Percentiles rank a stretch among this genome's conserved stretches.
Conservation (phyloP, 2,113 vertebrate genomes). For the Piaya cayana region DNA sequence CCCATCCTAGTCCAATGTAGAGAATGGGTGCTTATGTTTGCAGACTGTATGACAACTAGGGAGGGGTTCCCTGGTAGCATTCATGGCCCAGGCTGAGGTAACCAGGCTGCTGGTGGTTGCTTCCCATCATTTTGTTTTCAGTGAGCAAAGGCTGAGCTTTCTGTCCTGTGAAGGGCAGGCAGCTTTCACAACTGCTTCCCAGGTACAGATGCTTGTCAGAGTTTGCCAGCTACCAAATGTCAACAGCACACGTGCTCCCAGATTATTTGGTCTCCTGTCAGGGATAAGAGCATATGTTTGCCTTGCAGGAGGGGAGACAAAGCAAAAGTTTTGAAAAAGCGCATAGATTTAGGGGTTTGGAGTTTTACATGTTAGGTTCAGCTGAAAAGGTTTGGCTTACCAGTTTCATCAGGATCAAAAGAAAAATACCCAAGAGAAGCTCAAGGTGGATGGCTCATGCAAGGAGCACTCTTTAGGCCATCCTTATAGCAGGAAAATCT, state of each 20-base stretch:
- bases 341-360: neutral
- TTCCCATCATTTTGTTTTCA: neutral
- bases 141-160: neutral
- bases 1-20: fast-evolving
- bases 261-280: neutral
- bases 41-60: neutral
- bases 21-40: neutral
- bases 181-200: neutral
- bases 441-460: neutral
- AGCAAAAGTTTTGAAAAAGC: neutral
- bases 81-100: neutral
- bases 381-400: neutral
- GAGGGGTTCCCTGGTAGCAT: neutral
- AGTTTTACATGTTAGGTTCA: neutral
- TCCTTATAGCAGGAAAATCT: neutral
- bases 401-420: neutral
- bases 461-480: neutral
- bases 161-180: neutral
- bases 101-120: neutral
- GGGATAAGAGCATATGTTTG: neutral
- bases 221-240: neutral
- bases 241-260: neutral
- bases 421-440: neutral
- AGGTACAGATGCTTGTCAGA: neutral
- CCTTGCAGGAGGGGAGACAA: neutral